A percentile compares a stretch with the other conserved stretches of the same genome.
phyloP scores from a whole-genome alignment of 2,888 invertebrate species.

The Conistra vaccinii region DNA sequence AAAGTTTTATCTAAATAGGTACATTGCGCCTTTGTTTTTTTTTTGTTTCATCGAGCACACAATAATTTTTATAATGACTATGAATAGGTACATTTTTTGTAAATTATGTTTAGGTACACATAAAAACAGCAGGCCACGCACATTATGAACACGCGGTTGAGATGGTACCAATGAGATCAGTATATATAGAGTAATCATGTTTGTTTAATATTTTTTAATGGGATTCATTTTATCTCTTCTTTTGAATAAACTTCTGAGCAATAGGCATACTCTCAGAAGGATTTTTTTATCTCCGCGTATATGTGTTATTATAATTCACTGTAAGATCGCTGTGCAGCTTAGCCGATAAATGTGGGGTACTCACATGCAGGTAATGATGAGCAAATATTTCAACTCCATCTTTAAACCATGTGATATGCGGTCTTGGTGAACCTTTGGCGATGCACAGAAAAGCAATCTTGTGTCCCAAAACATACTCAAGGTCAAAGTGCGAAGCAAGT shows the following conservation, averaged over 20 bases:
- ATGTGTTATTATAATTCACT: background rate
- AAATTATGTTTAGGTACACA: background rate
- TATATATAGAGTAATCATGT: background rate
- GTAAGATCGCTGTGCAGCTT: slow-evolving; percentile 12
- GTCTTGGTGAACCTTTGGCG: slow-evolving; percentile 96
- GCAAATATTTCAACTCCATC: slow-evolving; percentile 98
- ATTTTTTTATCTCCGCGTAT: background rate
- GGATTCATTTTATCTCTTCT: background rate
- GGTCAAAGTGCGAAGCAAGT: slow-evolving; percentile 97
- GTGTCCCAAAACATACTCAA: slow-evolving; percentile 98
- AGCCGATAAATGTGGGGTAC: slow-evolving; percentile 71
- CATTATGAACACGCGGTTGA: background rate
- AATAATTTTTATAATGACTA: slow-evolving; percentile 7
- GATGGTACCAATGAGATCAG: background rate
- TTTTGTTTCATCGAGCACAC: slow-evolving; percentile 18
- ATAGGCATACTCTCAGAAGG: background rate
- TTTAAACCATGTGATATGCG: slow-evolving; percentile 98
- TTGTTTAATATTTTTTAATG: background rate
- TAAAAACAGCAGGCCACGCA: background rate
- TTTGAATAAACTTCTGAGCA: slow-evolving; percentile 10
- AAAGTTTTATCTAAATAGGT: slow-evolving; percentile 60
- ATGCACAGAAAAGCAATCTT: slow-evolving; percentile 98
- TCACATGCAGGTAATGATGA: slow-evolving; percentile 96
- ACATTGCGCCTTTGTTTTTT: slow-evolving; percentile 31
- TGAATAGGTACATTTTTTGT: background rate